Evolutionary conservation across 2,888 invertebrate species (phyloP), one percentile per base, ranked within the genome.

Genomic region (Brenthis hecate): DNA sequence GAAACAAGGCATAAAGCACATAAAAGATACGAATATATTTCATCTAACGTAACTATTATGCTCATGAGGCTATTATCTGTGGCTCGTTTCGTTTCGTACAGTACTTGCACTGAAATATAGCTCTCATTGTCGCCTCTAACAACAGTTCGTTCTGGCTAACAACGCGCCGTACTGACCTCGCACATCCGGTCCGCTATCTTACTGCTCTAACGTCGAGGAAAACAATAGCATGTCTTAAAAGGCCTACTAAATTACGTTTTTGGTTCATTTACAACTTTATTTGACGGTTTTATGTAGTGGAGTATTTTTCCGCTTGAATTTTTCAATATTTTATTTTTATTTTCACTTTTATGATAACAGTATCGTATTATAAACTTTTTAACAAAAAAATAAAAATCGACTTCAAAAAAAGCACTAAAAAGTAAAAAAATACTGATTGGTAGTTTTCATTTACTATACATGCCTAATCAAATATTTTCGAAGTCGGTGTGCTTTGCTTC

Each of bases 61-160:
- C 74, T 81, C 78, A 85, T 82, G 81, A 77, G 77, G 73, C 77
- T 74, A 84, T 84, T 83, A 85, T 79, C 79, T 76, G 73, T 70
- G 73, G 74, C 74, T 74, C 77, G 76, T 75, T 82, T 77, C 80
- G 80, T 80, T 77, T 76, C 70, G 75, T 73, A 74, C 75, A 78
- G 68, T 74, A 54, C 74, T 81, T 81, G 67, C 80, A 75, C 81
- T 88, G 86, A 90, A 86, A 83, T 86, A 90, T 86, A 56, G 80
- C 78, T 76, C 82, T 87, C 89, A 89, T 89, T 89, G 89, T 88
- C 84, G 83, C 81, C 78, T 81, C 88, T 88, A 87, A 88, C 88
- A 87, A 83, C 85, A 81, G 84, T 82, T 83, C 85, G 85, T 88
- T 89, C 81, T 82, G 79, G 83, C 79, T 86, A 89, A 89, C 87